Evolutionary conservation across 2,888 invertebrate species (phyloP).

Genomic region (Scelioninae gen. 1): DNA sequence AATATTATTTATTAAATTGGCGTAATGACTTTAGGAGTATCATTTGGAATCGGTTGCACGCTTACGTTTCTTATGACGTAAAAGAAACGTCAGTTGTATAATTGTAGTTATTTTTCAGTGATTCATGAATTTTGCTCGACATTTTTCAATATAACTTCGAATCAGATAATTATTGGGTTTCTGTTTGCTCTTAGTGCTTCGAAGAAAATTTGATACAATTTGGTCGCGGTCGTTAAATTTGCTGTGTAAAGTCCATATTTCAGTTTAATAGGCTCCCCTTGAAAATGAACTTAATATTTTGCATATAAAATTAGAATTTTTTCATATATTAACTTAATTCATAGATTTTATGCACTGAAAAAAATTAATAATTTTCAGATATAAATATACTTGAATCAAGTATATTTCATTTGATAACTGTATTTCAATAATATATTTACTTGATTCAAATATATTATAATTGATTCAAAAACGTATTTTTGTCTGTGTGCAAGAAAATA

Average conservation of each 20-base stretch:
- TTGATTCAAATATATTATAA: no score
- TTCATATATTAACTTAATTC: no score
- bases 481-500: no score
- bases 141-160: slow-evolving; percentile 21
- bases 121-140: slow-evolving; percentile 34
- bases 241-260: slow-evolving; percentile 14
- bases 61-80: slow-evolving; percentile 10
- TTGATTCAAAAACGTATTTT: no score
- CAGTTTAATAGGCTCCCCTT: neutral
- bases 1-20: neutral
- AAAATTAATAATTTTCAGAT: no score
- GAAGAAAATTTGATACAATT: slow-evolving; percentile 22
- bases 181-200: slow-evolving; percentile 11
- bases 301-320: neutral
- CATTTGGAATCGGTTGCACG: neutral
- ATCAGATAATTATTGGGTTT: slow-evolving; percentile 39
- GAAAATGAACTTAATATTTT: neutral
- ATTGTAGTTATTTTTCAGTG: slow-evolving; percentile 32
- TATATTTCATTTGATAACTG: no score
- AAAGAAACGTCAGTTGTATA: slow-evolving; percentile 32
- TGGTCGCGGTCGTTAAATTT: slow-evolving; percentile 7
- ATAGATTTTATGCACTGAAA: no score
- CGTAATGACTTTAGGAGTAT: neutral
- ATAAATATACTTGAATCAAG: no score
- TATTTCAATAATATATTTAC: no score